Base-by-base conservation (phyloP, 1,140 invertebrate species). In the Cydia amplana region DNA sequence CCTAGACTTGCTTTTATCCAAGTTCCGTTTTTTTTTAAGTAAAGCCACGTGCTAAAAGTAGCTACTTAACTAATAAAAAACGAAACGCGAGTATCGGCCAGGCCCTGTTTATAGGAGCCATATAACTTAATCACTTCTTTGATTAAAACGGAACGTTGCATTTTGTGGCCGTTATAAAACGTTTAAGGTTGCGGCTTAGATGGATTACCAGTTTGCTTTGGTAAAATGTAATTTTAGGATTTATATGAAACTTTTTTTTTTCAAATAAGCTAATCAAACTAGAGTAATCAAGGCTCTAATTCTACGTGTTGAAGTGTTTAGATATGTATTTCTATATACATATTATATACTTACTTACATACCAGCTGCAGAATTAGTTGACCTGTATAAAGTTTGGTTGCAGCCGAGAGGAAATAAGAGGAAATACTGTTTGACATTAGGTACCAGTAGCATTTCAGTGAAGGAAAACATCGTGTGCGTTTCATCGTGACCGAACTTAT, bases 101-200 rank as follows among this genome's bases (percentile, higher is more conserved):
- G 55, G 3, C 36, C 18, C 5, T 46, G 32, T 76, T 76, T 73
- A 76, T 60, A 49, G 23, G 20, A 32, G 70, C 75, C 18, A 43
- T 75, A 73, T 72, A 73, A 73, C 64, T 76, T 76, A 76, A 76
- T 76, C 75, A 73, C 46, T 55, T 20, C 43, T 76, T 76, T 76
- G 75, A 76, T 76, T 76, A 76, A 75, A 70, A 76, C 55, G 75
- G 64, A 73, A 76, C 75, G 40, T 73, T 63, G 75, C 49, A 55
- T 65, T 70, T 76, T 70, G 65, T 70, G 36, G 65, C 65, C 65
- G 65, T 70, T 70, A 70, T 70, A 70, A 70, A 43, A 18, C 65
- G 65, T 70, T 70, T 70, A 70, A 36, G 28, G 32, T 40, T 70
- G 65, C 28, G 65, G 36, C 32, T 60, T 60, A 60, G 55, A 60